Conservation (phyloP, 92 coral and sea anemone species). For the Montipora capitata region DNA sequence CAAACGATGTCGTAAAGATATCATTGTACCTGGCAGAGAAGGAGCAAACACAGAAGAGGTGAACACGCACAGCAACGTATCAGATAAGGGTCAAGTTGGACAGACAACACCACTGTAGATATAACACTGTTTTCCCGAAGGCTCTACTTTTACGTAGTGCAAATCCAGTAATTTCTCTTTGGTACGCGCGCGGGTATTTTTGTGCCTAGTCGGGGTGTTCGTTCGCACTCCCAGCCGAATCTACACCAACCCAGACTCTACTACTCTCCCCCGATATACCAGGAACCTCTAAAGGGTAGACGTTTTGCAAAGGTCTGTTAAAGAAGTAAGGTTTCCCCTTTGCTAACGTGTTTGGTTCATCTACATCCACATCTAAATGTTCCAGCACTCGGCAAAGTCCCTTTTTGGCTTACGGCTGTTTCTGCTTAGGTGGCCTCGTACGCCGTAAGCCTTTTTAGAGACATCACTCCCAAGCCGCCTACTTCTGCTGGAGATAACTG, state of each 20-base stretch:
- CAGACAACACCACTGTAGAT: not conserved
- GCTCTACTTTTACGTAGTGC: no score
- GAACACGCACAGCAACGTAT: not conserved
- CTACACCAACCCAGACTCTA: not conserved
- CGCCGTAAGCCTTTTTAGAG: no score
- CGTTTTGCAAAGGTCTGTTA: constrained; percentile 27
- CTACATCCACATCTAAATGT: no score
- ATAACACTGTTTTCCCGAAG: no score
- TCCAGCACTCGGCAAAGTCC: no score
- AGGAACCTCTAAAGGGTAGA: constrained; percentile 28
- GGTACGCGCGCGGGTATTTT: constrained; percentile 22
- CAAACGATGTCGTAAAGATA: not conserved
- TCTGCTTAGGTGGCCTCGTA: no score
- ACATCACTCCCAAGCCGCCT: no score
- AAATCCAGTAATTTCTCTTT: no score
- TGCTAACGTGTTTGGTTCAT: constrained; percentile 5
- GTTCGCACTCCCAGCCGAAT: constrained; percentile 4
- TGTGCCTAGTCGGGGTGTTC: constrained; percentile 2
- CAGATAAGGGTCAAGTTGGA: not conserved
- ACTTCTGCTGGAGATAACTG: no score
- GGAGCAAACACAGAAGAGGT: not conserved
- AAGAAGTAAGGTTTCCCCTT: constrained; percentile 42
- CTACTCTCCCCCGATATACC: not conserved
- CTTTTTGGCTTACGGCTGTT: no score
- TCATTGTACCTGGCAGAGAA: not conserved